Percentiles rank a stretch among this genome's conserved stretches.
phyloP scores from a whole-genome alignment of 2,113 vertebrate species.

The Lycocorax pyrrhopterus region DNA sequence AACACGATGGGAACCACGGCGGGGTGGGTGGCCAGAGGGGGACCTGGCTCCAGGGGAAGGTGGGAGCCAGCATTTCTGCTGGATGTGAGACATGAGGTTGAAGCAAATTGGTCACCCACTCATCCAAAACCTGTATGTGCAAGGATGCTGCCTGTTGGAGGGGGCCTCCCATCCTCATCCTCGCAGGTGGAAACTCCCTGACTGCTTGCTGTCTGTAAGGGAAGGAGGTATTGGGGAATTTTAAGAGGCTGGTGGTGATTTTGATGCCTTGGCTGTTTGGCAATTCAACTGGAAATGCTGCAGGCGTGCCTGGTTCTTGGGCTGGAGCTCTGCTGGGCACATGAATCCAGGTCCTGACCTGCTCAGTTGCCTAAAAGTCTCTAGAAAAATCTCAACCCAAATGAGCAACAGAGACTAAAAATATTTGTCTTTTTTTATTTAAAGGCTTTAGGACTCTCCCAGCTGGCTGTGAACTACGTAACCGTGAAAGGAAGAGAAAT shows the following conservation, averaged over 20 bases:
- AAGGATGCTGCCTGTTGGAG: background rate
- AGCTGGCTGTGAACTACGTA: background rate
- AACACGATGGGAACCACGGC: background rate
- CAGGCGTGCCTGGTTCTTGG: background rate
- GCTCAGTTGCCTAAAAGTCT: background rate
- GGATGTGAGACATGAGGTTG: rapidly evolving
- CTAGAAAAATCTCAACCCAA: background rate
- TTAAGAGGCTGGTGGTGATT: background rate
- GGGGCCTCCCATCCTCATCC: background rate
- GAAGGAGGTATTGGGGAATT: background rate
- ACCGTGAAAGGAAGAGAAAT: background rate
- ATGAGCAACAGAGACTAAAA: background rate
- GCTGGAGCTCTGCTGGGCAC: background rate
- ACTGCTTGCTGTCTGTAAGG: background rate
- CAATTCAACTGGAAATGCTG: rapidly evolving
- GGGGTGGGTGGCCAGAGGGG: background rate
- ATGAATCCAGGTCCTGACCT: background rate
- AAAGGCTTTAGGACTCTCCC: background rate
- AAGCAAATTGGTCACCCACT: background rate
- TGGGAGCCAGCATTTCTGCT: background rate
- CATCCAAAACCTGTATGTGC: background rate
- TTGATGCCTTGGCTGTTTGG: background rate
- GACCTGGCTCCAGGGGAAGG: background rate
- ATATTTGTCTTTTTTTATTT: background rate
- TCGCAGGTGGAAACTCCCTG: rapidly evolving